Base-by-base conservation (phyloP, 2,113 vertebrate species). In the Actinemys pallida region DNA sequence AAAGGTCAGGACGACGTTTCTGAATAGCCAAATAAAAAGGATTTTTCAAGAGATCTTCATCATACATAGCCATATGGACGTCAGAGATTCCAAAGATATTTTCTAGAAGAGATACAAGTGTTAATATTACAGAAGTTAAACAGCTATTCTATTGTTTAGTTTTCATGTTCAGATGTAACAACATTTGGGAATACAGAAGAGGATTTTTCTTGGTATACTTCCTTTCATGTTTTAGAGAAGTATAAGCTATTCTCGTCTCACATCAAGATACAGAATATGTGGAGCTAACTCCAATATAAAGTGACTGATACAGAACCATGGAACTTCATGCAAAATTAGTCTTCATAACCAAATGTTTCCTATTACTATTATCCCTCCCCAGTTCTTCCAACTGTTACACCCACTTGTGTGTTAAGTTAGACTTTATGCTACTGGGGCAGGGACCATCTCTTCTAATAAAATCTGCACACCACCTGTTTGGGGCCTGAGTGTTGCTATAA, bases 31-130 rank as follows among this genome's bases (percentile, higher is more conserved):
- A 85, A 98, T 99, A 99, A 98, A 99, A 99, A 69, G 99, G 99
- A 92, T 99, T 99, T 98, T 98, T 99, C 98, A 99, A 97, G 97
- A 99, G 98, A 97, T 99, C 98, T 98, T 99, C 99, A 98, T 99
- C 99, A 99, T 99, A 99, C 87, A 99, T 97, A 98, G 99, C 99
- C 99, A 99, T 99, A 98, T 97, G 99, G 98, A 98, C 98, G 97
- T 97, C 98, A 97, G 95, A 86, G 80, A 72, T 86, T 88, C 89
- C 96, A 89, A 65, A 17, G 69, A 85, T 75, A 53, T 84, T 93
- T 95, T 95, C 98, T 98, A 88, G 25, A 95, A 11, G 14, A 89
- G 56, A 97, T 1, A 79, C 0, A 52, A 5, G n/a, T 42, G 79
- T 4, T 85, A 54, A 53, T 20, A 3, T 17, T 42, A 56, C 25